These are phyloP conservation scores for Hydrozoanthus gracilis DNA, from an alignment of 92 coral and sea anemone species.

Conservation along the genomic window DNA sequence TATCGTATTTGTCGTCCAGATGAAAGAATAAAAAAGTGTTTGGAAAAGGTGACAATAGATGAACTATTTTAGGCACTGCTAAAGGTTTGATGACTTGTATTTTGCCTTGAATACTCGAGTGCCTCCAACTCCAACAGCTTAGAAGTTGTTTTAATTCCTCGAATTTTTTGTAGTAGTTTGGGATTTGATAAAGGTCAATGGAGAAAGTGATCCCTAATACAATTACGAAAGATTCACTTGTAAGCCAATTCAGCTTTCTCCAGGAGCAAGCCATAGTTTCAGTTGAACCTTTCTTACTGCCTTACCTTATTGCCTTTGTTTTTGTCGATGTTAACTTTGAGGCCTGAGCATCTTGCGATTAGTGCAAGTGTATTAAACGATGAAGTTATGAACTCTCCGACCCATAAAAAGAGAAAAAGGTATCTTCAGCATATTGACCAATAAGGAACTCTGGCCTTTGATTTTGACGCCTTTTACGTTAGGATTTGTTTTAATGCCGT, in stretches of 20 bases:
- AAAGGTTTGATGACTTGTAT: constrained; percentile 41
- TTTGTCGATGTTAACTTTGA: constrained; percentile 36
- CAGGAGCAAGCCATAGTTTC: too few relatives aligned
- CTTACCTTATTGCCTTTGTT: constrained; percentile 32
- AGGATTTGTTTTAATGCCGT: not conserved
- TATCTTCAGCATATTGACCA: not conserved
- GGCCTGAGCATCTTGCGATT: constrained; percentile 29
- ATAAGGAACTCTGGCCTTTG: not conserved
- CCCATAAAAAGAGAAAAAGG: not conserved
- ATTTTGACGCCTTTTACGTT: not conserved
- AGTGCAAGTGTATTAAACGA: not conserved
- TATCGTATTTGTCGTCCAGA: constrained; percentile 27
- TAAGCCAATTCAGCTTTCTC: too few relatives aligned
- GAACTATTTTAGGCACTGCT: constrained; percentile 36
- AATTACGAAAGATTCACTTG: too few relatives aligned
- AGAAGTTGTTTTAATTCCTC: constrained; percentile 34
- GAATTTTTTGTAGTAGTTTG: too few relatives aligned
- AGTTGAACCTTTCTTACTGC: constrained; percentile 16
- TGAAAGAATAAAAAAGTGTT: constrained; percentile 26
- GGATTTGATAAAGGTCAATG: too few relatives aligned
- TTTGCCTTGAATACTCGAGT: constrained; percentile 37
- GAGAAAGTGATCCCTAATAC: too few relatives aligned
- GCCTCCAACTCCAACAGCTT: constrained; percentile 25
- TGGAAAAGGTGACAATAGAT: constrained; percentile 32
- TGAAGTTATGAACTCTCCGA: constrained; percentile 1